Conservation (phyloP, 2,888 invertebrate species). For the Spicauda simplicius region DNA sequence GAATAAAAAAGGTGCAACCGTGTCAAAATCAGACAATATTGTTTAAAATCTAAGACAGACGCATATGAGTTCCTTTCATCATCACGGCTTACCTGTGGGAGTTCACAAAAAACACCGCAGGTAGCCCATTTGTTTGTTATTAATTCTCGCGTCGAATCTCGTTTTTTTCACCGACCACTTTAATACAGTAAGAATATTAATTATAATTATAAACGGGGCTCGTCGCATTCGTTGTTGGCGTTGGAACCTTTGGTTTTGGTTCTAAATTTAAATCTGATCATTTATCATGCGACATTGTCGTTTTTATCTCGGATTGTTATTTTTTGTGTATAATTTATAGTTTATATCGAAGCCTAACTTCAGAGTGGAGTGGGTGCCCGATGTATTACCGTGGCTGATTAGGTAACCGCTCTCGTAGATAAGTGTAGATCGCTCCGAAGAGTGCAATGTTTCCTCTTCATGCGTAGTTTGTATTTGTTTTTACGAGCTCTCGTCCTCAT, state of each 20-base stretch:
- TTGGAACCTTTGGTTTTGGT: conserved; percentile 69
- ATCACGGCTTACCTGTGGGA: conserved; percentile 78
- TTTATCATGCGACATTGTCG: conserved; percentile 83
- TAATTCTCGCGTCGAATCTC: conserved; percentile 83
- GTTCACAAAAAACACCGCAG: conserved; percentile 82
- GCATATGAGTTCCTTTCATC: conserved; percentile 80
- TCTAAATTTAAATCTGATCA: conserved; percentile 81
- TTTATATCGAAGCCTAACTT: conserved; percentile 28
- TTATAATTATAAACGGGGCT: conserved; percentile 83
- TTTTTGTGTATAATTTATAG: conserved; percentile 43
- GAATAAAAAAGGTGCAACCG: conserved; percentile 77
- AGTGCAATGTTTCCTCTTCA: conserved; percentile 8
- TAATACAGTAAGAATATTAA: conserved; percentile 85
- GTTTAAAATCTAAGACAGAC: conserved; percentile 81
- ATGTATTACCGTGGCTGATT: conserved; percentile 47
- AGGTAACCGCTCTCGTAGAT: conserved; percentile 25
- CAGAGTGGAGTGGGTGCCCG: conserved; percentile 45
- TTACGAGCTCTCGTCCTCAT: neutral
- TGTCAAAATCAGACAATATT: conserved; percentile 79
- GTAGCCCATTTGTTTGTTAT: conserved; percentile 86
- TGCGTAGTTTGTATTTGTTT: neutral
- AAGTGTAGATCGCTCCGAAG: conserved; percentile 9
- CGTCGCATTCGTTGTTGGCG: conserved; percentile 76
- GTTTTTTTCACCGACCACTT: conserved; percentile 76
- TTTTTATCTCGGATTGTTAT: conserved; percentile 73